A percentile compares a stretch with the other conserved stretches of the same genome.
These are phyloP conservation scores for Mastacembelus armatus DNA, from an alignment of 2,797 vertebrate genomes.

Conservation along the genomic window DNA sequence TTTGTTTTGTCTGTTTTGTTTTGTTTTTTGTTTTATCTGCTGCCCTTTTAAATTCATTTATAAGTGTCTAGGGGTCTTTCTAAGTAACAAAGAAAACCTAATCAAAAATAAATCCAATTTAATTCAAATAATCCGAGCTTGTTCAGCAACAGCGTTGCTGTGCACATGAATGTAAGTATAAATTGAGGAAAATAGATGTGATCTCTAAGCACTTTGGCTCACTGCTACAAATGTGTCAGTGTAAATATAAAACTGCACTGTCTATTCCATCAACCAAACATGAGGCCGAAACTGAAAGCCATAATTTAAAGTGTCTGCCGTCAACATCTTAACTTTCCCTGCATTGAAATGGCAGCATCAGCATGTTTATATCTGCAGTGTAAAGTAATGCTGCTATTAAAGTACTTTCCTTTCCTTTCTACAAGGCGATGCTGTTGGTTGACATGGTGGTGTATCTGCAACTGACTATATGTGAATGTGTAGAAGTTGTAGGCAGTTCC, in stretches of 20 bases:
- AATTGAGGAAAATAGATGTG: background rate
- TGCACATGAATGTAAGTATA: background rate
- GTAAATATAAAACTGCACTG: fast-evolving
- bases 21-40: background rate
- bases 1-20: too few species aligned
- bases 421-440: too few species aligned
- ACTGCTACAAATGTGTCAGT: background rate
- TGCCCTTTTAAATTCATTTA: background rate
- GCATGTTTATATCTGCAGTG: too few species aligned
- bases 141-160: background rate
- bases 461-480: too few species aligned
- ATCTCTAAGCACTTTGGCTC: background rate
- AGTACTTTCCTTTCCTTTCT: too few species aligned
- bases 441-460: too few species aligned
- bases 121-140: background rate
- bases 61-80: background rate
- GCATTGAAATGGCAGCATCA: too few species aligned
- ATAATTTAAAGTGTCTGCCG: too few species aligned
- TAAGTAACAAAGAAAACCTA: background rate
- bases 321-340: too few species aligned
- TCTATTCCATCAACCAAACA: background rate
- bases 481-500: background rate
- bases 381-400: too few species aligned
- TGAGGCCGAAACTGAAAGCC: too few species aligned
- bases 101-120: too few species aligned